These are phyloP conservation scores for Aratinga solstitialis DNA, from an alignment of 2,797 vertebrate species.

Conservation along the genomic window DNA sequence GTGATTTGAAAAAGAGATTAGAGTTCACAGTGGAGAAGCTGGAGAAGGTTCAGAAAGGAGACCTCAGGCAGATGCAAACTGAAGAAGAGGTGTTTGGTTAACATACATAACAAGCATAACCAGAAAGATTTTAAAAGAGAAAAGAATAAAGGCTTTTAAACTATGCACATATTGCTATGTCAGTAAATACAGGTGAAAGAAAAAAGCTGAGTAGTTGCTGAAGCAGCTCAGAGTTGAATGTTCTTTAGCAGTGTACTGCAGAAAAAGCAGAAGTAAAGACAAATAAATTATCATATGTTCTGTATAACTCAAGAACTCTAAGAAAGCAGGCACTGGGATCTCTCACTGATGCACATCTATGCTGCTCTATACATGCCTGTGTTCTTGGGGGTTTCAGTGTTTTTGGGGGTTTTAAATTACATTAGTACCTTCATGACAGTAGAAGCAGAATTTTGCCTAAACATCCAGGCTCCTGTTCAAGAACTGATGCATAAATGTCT, in stretches of 20 bases:
- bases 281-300: neutral
- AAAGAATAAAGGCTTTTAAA: neutral
- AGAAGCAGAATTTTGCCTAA: neutral
- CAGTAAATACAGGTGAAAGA: neutral
- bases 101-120: neutral
- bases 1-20: neutral
- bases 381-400: accelerated
- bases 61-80: neutral
- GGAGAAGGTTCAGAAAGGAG: neutral
- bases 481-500: neutral
- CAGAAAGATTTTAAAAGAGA: neutral
- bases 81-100: neutral
- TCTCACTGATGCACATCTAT: neutral
- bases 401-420: neutral
- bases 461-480: neutral
- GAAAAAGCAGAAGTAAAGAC: neutral
- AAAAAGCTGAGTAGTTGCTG: neutral
- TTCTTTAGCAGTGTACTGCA: neutral
- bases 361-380: neutral
- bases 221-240: neutral
- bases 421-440: neutral
- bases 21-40: neutral
- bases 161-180: accelerated
- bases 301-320: neutral
- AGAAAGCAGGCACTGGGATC: neutral